Evolutionary conservation across 1,140 invertebrate genomes (phyloP), one percentile per base, ranked within the genome.

Genomic region (Megathymus violae): DNA sequence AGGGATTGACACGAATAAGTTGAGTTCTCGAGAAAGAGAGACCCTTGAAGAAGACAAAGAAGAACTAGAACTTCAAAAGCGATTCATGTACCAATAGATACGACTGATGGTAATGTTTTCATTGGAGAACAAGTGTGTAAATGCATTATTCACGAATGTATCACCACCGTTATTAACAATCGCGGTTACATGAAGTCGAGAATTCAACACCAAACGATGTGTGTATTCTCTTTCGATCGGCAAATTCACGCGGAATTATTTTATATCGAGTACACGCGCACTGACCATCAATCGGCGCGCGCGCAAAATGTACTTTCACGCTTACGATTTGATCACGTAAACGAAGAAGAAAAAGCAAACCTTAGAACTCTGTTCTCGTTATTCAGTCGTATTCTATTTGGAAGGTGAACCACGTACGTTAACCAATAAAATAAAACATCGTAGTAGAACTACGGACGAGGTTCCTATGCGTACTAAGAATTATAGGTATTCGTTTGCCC

Each of bases 361-460:
- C 52, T 71, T 52, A 31, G 13, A 44, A 11, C 36, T 64, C 22
- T 73, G 64, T 41, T 25, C 48, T 47, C n/a, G 59, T 16, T 67
- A 73, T 14, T 10, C 63, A 1, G 63, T 66, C 19, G 56, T 72
- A 9, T 69, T 69, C 61, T 69, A 64, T 44, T 41, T 69, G 22
- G 62, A 64, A 6, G 59, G 60, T 5, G 64, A 67, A 62, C 31
- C 64, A 4, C 19, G 60, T 13, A 60, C 56, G 41, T 62, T 62
- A 16, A 70, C 68, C 4, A 66, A 62, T 19, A 62, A 62, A 34
- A 62, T 62, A 9, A 62, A 62, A 31, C 60, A 62, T 52, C n/a
- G 27, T 36, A 80, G 78, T 16, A 36, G 67, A 50, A 80, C 77
- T n/a, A 43, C 61, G 9, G 67, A 69, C 15, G 67, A 69, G 47